Evolutionary conservation across 2,888 invertebrate genomes (phyloP), one percentile per base, ranked within the genome.

Genomic region (Ennomos fuscantarius): DNA sequence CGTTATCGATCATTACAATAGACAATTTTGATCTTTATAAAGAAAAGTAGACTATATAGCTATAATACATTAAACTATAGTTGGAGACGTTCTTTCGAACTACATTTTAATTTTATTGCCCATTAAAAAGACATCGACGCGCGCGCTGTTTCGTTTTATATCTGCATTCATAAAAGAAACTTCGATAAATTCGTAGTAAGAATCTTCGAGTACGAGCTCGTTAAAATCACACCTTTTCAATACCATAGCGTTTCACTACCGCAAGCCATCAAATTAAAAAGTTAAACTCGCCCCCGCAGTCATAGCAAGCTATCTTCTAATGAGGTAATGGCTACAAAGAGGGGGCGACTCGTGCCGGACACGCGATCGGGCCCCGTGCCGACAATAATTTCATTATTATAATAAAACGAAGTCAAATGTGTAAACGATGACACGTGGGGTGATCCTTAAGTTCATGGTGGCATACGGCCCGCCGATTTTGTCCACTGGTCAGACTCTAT

Each of bases 391-490:
- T 87, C 84, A 89, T 89, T 90, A 87, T 87, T 82, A 84, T 85
- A 88, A 89, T 88, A 87, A 88, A 89, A 86, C 76, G 77, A 75
- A 87, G 86, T 85, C 86, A 86, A 89, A 88, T 77, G 85, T 85
- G 86, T 88, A 87, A 89, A 87, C 84, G 86, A 78, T 74, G 84
- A 76, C 87, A 84, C 86, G 86, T 87, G 83, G 78, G 65, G 70
- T 72, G 74, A 77, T 79, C 83, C 78, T 72, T 72, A 68, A 24
- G 42, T 46, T 36, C 9, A 37, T 34, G 45, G 41, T 36, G 44
- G 39, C 35, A 41, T 49, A 45, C 49, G 45, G 39, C 35, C n/a
- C 9, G 36, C 5, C 11, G n/a, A 35, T 35, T n/a, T 31, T 12
- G 46, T 8, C n/a, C 33, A 3, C 15, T 15, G 15, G 34, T 35